A percentile compares a stretch with the other conserved stretches of the same genome.
phyloP scores from a whole-genome alignment of 2,888 invertebrate genomes.

The Philereme transversata region DNA sequence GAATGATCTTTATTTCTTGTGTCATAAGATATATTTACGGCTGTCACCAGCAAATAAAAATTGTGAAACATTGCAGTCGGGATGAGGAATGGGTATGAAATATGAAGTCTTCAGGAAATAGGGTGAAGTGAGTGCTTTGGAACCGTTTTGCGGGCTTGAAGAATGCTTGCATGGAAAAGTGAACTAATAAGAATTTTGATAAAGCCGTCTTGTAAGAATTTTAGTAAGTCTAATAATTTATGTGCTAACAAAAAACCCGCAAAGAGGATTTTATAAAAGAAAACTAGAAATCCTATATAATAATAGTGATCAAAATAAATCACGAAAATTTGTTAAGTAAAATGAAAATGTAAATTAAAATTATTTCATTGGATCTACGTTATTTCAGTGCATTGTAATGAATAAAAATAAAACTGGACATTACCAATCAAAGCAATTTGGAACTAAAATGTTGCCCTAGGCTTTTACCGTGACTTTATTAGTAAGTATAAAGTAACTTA shows the following conservation, averaged over 20 bases:
- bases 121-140: conserved; percentile 46
- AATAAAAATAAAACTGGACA: too few species aligned
- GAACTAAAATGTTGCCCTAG: too few species aligned
- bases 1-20: conserved; percentile 38
- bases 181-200: conserved; percentile 32
- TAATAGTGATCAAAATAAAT: too few species aligned
- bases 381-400: too few species aligned
- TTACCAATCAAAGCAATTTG: too few species aligned
- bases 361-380: too few species aligned
- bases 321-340: too few species aligned
- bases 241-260: not conserved
- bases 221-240: not conserved
- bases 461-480: too few species aligned
- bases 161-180: conserved; percentile 28
- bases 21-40: conserved; percentile 42
- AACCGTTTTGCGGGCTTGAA: conserved; percentile 31
- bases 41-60: conserved; percentile 35
- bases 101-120: conserved; percentile 53
- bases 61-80: conserved; percentile 34
- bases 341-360: too few species aligned
- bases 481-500: too few species aligned
- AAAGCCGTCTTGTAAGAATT: conserved; percentile 7
- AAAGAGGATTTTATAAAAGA: too few species aligned
- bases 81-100: conserved; percentile 34
- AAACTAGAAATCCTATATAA: too few species aligned